phyloP scores from a whole-genome alignment of 2,888 invertebrate genomes.

The Drosophila conformis region DNA sequence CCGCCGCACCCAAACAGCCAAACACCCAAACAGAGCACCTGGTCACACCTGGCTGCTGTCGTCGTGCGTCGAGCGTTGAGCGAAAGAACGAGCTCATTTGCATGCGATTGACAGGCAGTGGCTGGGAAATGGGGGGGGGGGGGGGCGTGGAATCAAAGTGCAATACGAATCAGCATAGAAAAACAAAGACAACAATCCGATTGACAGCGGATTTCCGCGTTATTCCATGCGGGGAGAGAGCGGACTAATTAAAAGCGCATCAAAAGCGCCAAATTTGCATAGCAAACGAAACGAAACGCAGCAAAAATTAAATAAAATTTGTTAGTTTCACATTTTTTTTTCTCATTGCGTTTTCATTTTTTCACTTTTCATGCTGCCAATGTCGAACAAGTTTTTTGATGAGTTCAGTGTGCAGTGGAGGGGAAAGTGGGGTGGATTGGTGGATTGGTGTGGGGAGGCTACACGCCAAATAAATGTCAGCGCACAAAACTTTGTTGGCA shows the following conservation, averaged over 20 bases:
- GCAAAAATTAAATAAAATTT: conserved; percentile 72
- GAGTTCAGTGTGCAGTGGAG: conserved; percentile 7
- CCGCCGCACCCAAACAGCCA: conserved; percentile 43
- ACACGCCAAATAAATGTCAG: conserved; percentile 72
- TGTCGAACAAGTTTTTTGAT: conserved; percentile 60
- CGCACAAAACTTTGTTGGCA: conserved; percentile 64
- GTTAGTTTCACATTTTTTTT: conserved; percentile 44
- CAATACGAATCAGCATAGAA: conserved; percentile 66
- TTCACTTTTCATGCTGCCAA: conserved; percentile 60
- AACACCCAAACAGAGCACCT: conserved; percentile 37
- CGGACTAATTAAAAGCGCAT: conserved; percentile 76
- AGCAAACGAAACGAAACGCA: conserved; percentile 77
- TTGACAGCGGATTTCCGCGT: conserved; percentile 71
- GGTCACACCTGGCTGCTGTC: conserved; percentile 44
- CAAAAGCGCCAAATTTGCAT: conserved; percentile 75
- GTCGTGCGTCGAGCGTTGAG: conserved; percentile 7
- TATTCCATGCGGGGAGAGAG: conserved; percentile 17
- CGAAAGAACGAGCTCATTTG: conserved; percentile 56
- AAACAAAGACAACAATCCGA: conserved; percentile 69
- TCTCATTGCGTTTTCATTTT: conserved; percentile 21
- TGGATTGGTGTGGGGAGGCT: conserved; percentile 13
- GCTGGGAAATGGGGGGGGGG: neutral
- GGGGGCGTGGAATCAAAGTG: conserved; percentile 70
- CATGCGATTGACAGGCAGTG: conserved; percentile 60
- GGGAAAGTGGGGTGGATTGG: neutral